Base-by-base conservation (phyloP, 2,888 invertebrate genomes). In the Empis livida region DNA sequence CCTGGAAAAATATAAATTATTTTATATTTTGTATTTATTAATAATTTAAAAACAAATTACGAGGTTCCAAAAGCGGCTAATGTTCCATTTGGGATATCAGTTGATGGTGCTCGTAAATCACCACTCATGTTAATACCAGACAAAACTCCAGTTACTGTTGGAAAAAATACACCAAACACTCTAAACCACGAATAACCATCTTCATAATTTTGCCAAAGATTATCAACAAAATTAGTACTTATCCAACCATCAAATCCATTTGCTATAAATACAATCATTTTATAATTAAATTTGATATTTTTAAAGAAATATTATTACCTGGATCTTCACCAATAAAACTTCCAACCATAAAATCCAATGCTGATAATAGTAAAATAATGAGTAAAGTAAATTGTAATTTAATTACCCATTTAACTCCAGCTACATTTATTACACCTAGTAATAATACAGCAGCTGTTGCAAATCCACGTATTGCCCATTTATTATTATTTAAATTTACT, bases 81-180 rank as follows among this genome's bases (percentile, higher is more conserved):
- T 3, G 95, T 93, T 13, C 96, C 96, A 68, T 88, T 86, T 1
- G 96, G 95, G 62, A 96, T 96, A 67, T 93, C 91, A 39, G 80
- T 79, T 6, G 90, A 87, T 2, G 96, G 96, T 56, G 93, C 85
- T 56, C 83, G 79, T 48, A 97, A 76, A 68, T 97, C 96, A 13
- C 95, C 95, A 63, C 94, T 93, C 96, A 97, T 97, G 64, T 97
- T 97, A 57, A 97, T 95, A 31, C 97, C 97, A 8, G 96, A 92
- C 55, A 97, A 73, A 52, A 97, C 89, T 14, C 97, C 97, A 42
- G 96, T 95, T 23, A 96, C 90, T 1, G 96, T 94, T 13, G 96
- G 95, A 66, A 97, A 97, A 70, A 96, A 96, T 3, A 97, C 90
- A 30, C 96, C 96, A 70, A 96, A 94, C 38, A 95, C 92, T 44